These are phyloP conservation scores for Pocillopora damicornis DNA, from an alignment of 64 coral and sea anemone genomes.

Conservation along the genomic window DNA sequence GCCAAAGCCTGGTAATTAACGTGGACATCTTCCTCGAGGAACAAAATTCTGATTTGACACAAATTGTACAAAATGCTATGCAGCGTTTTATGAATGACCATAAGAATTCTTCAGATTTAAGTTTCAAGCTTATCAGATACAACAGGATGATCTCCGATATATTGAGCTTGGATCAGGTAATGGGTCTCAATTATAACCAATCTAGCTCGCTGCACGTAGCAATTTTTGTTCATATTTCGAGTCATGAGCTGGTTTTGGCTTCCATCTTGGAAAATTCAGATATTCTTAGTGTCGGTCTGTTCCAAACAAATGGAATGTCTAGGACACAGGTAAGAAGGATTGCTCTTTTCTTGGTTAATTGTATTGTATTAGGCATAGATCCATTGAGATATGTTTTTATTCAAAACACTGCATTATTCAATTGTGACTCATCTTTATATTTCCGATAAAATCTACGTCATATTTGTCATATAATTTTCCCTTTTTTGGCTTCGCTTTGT, in stretches of 20 bases:
- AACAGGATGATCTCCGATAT: background rate
- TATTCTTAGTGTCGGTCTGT: background rate
- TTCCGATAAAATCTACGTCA: no score
- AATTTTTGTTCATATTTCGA: conserved; percentile 1
- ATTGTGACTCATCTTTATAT: no score
- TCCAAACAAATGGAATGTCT: background rate
- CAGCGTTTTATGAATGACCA: background rate
- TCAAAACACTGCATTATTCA: no score
- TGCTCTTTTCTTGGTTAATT: no score
- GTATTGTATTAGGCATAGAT: background rate
- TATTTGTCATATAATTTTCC: no score
- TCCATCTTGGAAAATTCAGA: conserved; percentile 10
- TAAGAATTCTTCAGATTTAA: background rate
- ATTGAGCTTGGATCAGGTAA: background rate
- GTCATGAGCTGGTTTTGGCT: background rate
- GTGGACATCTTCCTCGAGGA: background rate
- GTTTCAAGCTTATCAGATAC: background rate
- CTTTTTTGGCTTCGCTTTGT: no score
- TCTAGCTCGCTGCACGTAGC: background rate
- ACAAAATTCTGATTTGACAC: background rate
- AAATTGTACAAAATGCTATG: background rate
- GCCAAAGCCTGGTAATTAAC: no score
- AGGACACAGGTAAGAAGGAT: background rate
- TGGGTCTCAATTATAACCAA: background rate
- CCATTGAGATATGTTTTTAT: background rate